Conservation (phyloP, 2,797 vertebrate species). For the Echeneis naucrates region DNA sequence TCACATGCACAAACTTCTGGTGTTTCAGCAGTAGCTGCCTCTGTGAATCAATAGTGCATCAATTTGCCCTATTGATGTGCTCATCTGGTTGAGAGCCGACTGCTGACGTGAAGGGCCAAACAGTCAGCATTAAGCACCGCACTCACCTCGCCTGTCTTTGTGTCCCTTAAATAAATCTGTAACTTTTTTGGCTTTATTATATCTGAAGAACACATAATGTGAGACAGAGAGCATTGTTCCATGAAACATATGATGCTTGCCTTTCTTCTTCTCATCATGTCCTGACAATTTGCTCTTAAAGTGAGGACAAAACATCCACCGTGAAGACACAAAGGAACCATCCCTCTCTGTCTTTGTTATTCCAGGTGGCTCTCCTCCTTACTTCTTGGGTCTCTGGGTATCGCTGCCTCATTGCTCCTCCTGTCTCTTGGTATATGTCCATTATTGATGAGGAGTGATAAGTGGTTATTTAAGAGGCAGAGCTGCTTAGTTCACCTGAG, state of each 20-base stretch:
- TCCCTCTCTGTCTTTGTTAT: neutral
- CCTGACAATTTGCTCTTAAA: neutral
- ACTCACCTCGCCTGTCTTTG: neutral
- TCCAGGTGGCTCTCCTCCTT: neutral
- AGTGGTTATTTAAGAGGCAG: conserved; percentile 66
- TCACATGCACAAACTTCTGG: conserved; percentile 9
- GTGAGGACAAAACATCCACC: neutral
- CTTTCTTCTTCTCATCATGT: neutral
- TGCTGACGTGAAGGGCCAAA: neutral
- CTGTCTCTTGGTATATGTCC: conserved; percentile 52
- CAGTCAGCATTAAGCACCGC: neutral
- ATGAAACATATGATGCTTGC: neutral
- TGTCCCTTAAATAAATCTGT: neutral
- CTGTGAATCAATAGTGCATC: conserved; percentile 53
- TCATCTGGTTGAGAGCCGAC: conserved; percentile 34
- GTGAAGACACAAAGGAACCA: conserved; percentile 9
- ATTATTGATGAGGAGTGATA: conserved; percentile 75
- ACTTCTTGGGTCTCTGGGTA: conserved; percentile 22
- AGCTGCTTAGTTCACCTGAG: conserved; percentile 46
- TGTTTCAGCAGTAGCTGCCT: conserved; percentile 41
- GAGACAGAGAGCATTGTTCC: neutral
- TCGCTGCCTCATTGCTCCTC: conserved; percentile 21
- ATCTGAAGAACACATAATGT: conserved; percentile 5
- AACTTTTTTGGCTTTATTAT: neutral
- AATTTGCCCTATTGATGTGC: conserved; percentile 42